Evolutionary conservation across 2,113 vertebrate genomes (phyloP), one percentile per base, ranked within the genome.

Genomic region (Dipodomys ordii): DNA sequence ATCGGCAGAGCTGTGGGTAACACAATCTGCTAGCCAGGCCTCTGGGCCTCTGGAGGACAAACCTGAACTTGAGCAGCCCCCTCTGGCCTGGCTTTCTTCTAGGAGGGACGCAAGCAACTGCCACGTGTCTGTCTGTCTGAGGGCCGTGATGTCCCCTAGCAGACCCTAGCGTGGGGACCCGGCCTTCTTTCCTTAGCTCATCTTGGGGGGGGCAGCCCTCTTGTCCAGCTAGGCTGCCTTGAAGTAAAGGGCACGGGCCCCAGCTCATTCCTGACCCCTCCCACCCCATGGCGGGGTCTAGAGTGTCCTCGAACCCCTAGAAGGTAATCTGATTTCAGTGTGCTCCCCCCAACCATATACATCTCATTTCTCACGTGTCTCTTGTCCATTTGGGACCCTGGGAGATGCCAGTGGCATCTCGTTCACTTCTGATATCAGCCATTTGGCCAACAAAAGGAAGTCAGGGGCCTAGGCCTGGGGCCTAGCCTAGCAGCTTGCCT

Each of bases 1-100:
- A 68, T 67, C n/a, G 35, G 76, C 19, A 57, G 74, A 69, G 57
- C 95, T 76, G 74, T 39, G 93, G 91, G 91, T 95, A 95, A 94
- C 90, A 71, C 68, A 90, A 83, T 96, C 74, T 53, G 60, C 39
- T 18, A 71, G 78, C 73, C 87, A 76, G 82, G 93, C 71, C 76
- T 39, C 1, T 53, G 49, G 49, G 49, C 49, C 49, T 95, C 60
- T 65, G 39, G 44, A 87, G 94, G 94, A 94, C 90, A 96, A 71
- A 92, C 74, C 85, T 85, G 65, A 77, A 68, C 53, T 86, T 90
- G 19, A 93, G 90, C 65, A 83, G 60, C 28, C 15, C 80, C n/a
- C 0, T 83, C 71, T 15, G n/a, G 46, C 46, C 13, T 27, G 53
- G 30, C 46, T 53, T 80, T 44, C 62, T 25, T 67, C 32, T 67